These are phyloP conservation scores for Iselma pallidipennis DNA, from an alignment of 2,888 invertebrate species.

Conservation along the genomic window DNA sequence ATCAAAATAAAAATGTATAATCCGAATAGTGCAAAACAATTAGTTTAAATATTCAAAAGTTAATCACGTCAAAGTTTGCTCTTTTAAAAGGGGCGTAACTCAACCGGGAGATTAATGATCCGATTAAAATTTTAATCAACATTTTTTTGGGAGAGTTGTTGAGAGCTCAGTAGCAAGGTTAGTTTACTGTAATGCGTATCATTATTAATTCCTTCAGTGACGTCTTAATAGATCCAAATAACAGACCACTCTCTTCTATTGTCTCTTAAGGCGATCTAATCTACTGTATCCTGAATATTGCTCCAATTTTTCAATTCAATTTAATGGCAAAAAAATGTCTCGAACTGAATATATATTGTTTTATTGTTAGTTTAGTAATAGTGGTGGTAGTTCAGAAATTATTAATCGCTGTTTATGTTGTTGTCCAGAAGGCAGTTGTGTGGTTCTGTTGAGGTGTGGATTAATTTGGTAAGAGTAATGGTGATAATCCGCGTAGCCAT, in stretches of 20 bases:
- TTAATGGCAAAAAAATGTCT: no score
- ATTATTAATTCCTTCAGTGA: slow-evolving; percentile 41
- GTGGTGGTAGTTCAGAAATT: no score
- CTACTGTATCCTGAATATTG: background rate
- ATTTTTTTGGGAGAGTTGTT: slow-evolving; percentile 35
- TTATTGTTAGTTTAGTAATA: no score
- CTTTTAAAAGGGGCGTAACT: slow-evolving; percentile 31
- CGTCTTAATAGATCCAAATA: slow-evolving; percentile 47
- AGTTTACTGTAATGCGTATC: slow-evolving; percentile 40
- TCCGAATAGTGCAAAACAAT: slow-evolving; percentile 23
- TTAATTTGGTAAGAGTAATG: slow-evolving; percentile 29
- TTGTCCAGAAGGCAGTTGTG: no score
- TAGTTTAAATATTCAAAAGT: slow-evolving; percentile 34
- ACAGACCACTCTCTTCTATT: slow-evolving; percentile 34
- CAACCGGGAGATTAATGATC: slow-evolving; percentile 35
- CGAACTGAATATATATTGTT: no score
- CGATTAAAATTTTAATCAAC: slow-evolving; percentile 41
- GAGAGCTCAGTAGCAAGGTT: slow-evolving; percentile 43
- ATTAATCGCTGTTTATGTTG: no score
- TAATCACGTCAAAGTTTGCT: slow-evolving; percentile 31
- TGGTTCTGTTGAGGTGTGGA: slow-evolving; percentile 26
- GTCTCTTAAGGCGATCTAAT: slow-evolving; percentile 10
- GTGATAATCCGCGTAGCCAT: slow-evolving; percentile 23
- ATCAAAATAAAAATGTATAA: no score
- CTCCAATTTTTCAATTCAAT: background rate